phyloP scores from a whole-genome alignment of 2,113 vertebrate species.

The Pedionomus torquatus region DNA sequence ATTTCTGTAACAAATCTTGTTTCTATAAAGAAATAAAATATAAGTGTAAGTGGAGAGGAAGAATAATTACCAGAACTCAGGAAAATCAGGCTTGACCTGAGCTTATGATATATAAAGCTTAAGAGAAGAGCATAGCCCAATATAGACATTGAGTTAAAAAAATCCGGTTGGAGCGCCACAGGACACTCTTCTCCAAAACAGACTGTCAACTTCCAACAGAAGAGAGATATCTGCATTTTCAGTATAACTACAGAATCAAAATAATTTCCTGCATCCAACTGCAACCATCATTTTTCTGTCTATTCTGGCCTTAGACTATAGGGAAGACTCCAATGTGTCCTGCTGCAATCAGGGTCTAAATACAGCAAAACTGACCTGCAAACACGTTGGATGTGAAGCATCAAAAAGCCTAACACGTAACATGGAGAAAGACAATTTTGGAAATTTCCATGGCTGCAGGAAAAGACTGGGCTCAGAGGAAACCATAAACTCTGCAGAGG shows the following conservation, averaged over 20 bases:
- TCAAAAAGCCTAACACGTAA: not conserved
- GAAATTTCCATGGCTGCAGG: constrained; percentile 20
- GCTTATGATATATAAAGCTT: not conserved
- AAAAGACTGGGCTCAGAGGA: not conserved
- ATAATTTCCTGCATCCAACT: not conserved
- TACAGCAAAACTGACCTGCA: not conserved
- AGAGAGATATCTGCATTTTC: not conserved
- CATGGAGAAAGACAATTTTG: not conserved
- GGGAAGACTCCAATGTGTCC: not conserved
- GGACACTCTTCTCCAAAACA: not conserved
- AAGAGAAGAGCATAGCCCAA: not conserved
- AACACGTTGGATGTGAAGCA: not conserved
- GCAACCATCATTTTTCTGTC: not conserved
- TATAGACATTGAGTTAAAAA: not conserved
- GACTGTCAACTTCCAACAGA: not conserved
- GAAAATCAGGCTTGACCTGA: not conserved
- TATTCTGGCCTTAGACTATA: not conserved
- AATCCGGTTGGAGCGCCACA: not conserved
- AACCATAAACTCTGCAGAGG: not conserved
- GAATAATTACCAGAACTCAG: not conserved
- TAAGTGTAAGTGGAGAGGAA: not conserved
- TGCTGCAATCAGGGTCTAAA: not conserved
- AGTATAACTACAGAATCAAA: not conserved
- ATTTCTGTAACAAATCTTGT: not conserved
- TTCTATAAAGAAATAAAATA: not conserved